Evolutionary conservation across 2,888 invertebrate species (phyloP).

Genomic region (Coenonympha glycerion): DNA sequence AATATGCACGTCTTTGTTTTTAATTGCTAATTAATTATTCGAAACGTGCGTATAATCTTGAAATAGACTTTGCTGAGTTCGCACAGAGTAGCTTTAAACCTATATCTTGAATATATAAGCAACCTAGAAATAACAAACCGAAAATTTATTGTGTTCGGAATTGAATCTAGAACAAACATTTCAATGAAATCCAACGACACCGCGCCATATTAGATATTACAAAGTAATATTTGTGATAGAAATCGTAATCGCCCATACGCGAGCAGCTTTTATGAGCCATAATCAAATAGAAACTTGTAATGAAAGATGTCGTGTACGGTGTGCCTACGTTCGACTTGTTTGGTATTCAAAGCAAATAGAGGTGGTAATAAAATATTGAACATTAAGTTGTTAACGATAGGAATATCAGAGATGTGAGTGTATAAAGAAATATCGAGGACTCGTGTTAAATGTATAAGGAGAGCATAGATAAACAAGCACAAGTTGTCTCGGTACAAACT

Average conservation of each 20-base stretch:
- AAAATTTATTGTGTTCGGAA: too few species aligned
- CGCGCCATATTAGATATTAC: conserved; percentile 35
- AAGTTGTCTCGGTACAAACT: too few species aligned
- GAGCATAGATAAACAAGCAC: neutral
- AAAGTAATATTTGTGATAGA: conserved; percentile 70
- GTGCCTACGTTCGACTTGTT: conserved; percentile 62
- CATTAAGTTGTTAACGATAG: conserved; percentile 61
- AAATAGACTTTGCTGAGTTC: too few species aligned
- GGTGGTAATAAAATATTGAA: conserved; percentile 68
- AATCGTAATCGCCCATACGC: conserved; percentile 67
- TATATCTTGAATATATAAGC: too few species aligned
- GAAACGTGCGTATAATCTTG: too few species aligned
- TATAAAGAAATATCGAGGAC: conserved; percentile 44
- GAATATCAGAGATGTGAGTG: conserved; percentile 42
- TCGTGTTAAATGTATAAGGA: conserved; percentile 6
- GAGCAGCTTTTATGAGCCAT: conserved; percentile 67
- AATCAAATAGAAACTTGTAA: conserved; percentile 76
- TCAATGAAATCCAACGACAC: conserved; percentile 24
- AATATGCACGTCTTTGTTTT: too few species aligned
- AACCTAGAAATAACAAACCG: too few species aligned
- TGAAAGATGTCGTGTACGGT: conserved; percentile 69
- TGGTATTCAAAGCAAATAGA: conserved; percentile 64
- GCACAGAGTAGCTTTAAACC: too few species aligned
- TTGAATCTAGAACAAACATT: conserved; percentile 19
- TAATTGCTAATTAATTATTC: too few species aligned